Base-by-base conservation (phyloP, 2,113 vertebrate species). In the Macquaria australasica region DNA sequence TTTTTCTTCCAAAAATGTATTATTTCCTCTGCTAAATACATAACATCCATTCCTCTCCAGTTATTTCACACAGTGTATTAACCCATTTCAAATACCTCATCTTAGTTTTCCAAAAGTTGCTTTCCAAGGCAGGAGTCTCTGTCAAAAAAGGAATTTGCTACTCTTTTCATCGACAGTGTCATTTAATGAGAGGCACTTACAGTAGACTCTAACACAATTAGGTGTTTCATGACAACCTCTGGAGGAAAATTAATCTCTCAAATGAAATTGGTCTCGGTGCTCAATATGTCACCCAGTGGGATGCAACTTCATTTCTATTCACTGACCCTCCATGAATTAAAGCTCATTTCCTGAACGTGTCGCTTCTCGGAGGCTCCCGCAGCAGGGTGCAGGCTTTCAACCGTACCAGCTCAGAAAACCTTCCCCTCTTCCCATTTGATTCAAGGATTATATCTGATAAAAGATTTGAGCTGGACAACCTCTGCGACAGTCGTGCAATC, bases 201-300 rank as follows among this genome's bases (percentile, higher is more conserved):
- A 93, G 85, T 89, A 87, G 89, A 89, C 87, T 90, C 83, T 64
- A 92, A 90, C 91, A 95, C 95, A 95, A 95, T 89, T 88, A 82
- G 84, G 84, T 88, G 84, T 93, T 93, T 90, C 73, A 93, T 95
- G 96, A 94, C 88, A 95, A 94, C 93, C 95, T 94, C 85, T 87
- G 93, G 96, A 97, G 94, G 90, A 88, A 92, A 93, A 92, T 96
- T 91, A 94, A 95, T 96, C 95, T 91, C 92, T 92, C 89, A 89
- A 85, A 96, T 94, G 86, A 94, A 93, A 94, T 95, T 93, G 94
- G 90, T 74, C 72, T 83, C 91, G 87, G 92, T 83, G 88, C 88
- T 93, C 86, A 90, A 84, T 85, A 84, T 93, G 94, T 90, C 94
- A 94, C 87, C 88, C 91, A 71, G 85, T 84, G 83, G 92, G 90